Base-by-base conservation (phyloP, 2,797 vertebrate genomes). In the Acanthopagrus latus region DNA sequence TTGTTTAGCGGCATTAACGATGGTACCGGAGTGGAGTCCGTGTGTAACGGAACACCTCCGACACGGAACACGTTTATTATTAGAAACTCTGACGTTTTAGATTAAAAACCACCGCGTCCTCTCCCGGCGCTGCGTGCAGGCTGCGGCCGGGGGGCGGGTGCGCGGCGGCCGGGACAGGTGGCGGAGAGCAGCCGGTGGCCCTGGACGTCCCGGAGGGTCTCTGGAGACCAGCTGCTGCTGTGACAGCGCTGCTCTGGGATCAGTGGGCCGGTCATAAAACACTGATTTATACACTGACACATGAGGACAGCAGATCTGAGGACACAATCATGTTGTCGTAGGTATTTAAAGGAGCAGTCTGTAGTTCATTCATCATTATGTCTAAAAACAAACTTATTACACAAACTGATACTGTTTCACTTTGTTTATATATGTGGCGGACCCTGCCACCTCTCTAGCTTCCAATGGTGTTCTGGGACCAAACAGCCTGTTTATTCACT, bases 151-250 rank as follows among this genome's bases (percentile, higher is more conserved):
- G 29, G 41, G 25, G 23, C 2, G 52, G 52, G 80, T 55, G 68
- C 56, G 71, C 25, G 46, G 69, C 76, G 74, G 77, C 67, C 64
- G 84, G 57, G 72, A 33, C 82, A 86, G 82, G 74, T 85, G 84
- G 60, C 54, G 67, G 51, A n/a, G 29, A 80, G 64, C 73, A 81
- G 81, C 64, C 81, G 78, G 64, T 81, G 71, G 20, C 59, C 29
- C 58, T 67, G 71, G 78, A 74, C 74, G 79, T 88, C 62, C 71
- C 52, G 66, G 71, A 58, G 55, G 73, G 44, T 67, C 70, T 25
- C 1, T 1, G 62, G n/a, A 56, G 14, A 68, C 21, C 84, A 86
- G 84, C 83, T 82, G 86, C 80, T 80, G 70, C 76, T 69, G 4
- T 81, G 76, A 82, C 86, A 78, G 78, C 65, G 69, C 65, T 33